phyloP scores from a whole-genome alignment of 2,888 invertebrate species.

The Drosophila cracens region DNA sequence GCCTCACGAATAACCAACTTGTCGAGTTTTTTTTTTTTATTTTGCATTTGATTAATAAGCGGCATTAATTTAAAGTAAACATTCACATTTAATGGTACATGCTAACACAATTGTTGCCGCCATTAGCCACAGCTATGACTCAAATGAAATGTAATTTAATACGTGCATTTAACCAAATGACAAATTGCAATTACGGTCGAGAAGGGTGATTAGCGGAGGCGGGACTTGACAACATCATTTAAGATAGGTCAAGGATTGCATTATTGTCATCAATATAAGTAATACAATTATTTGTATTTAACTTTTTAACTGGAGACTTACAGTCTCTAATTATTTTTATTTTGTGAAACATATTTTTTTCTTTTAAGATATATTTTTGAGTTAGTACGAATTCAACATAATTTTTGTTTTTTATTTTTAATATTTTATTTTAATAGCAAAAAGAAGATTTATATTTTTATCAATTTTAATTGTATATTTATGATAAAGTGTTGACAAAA shows the following conservation, averaged over 20 bases:
- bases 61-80: conserved; percentile 54
- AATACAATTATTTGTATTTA: not conserved
- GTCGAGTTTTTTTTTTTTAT: conserved; percentile 33
- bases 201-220: conserved; percentile 18
- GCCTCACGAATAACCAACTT: conserved; percentile 16
- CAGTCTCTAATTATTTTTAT: too few relatives aligned
- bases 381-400: not conserved
- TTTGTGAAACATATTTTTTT: not conserved
- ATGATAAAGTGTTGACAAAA: not conserved
- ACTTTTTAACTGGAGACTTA: not conserved
- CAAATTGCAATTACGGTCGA: conserved; percentile 46
- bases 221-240: conserved; percentile 2
- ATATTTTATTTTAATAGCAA: not conserved
- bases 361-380: not conserved
- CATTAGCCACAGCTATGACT: conserved; percentile 29
- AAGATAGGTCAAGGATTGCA: not conserved
- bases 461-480: not conserved
- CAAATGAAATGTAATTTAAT: conserved; percentile 71
- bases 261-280: not conserved
- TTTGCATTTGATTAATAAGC: conserved; percentile 65
- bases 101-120: conserved; percentile 30
- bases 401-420: not conserved
- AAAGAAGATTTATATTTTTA: not conserved
- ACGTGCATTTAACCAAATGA: conserved; percentile 62
- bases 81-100: conserved; percentile 59